These are phyloP conservation scores for Loripinus fragilis DNA, from an alignment of 2,888 invertebrate genomes.

Conservation along the genomic window DNA sequence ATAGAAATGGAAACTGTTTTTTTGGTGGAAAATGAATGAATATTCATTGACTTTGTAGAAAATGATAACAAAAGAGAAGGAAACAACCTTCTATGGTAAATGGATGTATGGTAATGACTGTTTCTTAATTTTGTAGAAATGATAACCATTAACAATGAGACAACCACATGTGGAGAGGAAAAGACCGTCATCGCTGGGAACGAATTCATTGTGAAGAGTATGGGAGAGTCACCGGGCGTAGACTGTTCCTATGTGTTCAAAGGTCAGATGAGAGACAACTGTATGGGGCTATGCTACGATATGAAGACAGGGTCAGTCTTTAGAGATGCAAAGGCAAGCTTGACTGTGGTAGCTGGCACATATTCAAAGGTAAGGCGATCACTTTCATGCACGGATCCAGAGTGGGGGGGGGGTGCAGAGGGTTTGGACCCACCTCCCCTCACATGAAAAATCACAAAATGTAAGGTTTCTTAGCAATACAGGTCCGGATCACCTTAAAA, in stretches of 20 bases:
- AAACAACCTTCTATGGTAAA: too few species aligned
- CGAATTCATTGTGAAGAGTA: background rate
- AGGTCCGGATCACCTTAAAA: too few species aligned
- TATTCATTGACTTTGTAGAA: too few species aligned
- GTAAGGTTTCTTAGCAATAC: too few species aligned
- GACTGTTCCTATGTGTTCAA: slow-evolving; percentile 2
- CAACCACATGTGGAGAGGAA: background rate
- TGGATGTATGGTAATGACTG: too few species aligned
- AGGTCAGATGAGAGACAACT: background rate
- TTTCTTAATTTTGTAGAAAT: background rate
- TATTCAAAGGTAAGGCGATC: background rate
- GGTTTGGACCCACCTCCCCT: too few species aligned
- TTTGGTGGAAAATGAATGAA: too few species aligned
- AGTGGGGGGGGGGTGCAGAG: too few species aligned
- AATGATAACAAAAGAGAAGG: too few species aligned
- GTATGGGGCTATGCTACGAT: slow-evolving; percentile 1
- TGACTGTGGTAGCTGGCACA: background rate
- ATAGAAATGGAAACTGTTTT: too few species aligned
- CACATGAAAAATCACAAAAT: too few species aligned
- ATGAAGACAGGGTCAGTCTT: background rate
- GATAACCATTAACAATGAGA: background rate
- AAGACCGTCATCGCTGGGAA: background rate
- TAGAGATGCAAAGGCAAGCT: background rate
- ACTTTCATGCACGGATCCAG: too few species aligned
- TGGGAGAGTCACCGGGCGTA: background rate